Evolutionary conservation across 2,113 vertebrate species (phyloP), one percentile per base, ranked within the genome.

Genomic region (Martes martes): DNA sequence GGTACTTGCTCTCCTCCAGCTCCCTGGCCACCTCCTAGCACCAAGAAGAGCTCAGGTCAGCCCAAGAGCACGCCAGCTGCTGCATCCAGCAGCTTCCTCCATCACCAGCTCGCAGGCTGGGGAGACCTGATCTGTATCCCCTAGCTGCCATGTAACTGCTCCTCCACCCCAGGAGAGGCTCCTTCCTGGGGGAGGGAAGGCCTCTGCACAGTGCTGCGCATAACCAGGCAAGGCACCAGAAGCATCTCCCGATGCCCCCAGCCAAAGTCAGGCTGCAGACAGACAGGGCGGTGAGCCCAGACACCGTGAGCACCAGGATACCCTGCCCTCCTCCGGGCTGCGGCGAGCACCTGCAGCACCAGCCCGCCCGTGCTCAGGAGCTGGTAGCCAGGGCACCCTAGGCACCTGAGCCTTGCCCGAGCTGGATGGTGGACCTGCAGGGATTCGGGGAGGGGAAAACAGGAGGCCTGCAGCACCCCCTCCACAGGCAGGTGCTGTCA

Each of bases 1-100:
- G 99, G 98, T 99, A 99, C 98, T 99, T 99, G 97, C 99, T 99
- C 94, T 99, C 99, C 98, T 99, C 99, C 94, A 99, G 98, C 65
- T 99, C 99, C 36, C 97, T 97, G n/a, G 99, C 99, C 71, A 99
- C 99, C 98, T 99, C 99, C 99, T 99, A 98, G 89, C 82, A 76
- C 73, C 95, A 85, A 94, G 31, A 97, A 97, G 67, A 97, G 36
- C 31, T 76, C 36, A 2, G 71, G 86, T 98, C 82, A 97, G 57
- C 52, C 67, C 63, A 39, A 28, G 26, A 73, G 52, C 80, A 91
- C 55, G 42, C 36, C 82, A 47, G 83, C 94, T 42, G 47, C 55
- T 61, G 31, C 52, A 61, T 45, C 74, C 95, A 59, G 15, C 57
- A 4, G 26, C 50, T 93, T 57, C 69, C 76, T 91, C 39, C 7